phyloP scores from a whole-genome alignment of 2,113 vertebrate genomes.

The Syrmaticus mikado region DNA sequence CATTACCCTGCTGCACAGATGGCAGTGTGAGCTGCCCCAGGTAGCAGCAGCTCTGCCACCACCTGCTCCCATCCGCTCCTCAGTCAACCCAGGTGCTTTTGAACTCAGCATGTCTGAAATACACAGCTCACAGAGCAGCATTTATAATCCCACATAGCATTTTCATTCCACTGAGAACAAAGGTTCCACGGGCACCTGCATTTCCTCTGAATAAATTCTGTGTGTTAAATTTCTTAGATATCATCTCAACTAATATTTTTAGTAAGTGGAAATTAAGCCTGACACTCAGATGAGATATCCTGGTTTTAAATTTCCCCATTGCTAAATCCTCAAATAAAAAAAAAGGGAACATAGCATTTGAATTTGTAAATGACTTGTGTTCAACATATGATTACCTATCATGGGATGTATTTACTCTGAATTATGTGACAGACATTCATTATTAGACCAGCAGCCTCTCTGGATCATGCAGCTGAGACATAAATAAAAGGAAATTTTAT shows the following conservation, averaged over 20 bases:
- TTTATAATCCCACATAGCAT: background rate
- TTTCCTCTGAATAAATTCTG: background rate
- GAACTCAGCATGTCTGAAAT: background rate
- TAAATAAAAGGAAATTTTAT: background rate
- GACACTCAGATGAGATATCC: background rate
- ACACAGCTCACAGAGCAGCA: background rate
- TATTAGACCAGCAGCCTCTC: background rate
- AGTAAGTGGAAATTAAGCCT: slow-evolving; percentile 18
- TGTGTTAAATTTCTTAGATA: slow-evolving; percentile 5
- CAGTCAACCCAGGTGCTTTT: background rate
- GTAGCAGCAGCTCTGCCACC: fast-evolving
- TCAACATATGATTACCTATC: background rate
- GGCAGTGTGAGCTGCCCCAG: fast-evolving
- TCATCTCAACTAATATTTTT: background rate
- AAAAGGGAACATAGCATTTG: background rate
- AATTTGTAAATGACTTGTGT: background rate
- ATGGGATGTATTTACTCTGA: background rate
- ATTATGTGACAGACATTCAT: background rate
- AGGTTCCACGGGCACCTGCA: background rate
- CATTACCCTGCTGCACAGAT: background rate
- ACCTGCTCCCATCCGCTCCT: background rate
- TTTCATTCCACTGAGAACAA: slow-evolving; percentile 29
- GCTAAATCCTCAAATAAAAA: background rate
- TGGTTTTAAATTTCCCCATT: background rate
- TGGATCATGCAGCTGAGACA: background rate